Percentiles rank a stretch among this genome's conserved stretches.
These are phyloP conservation scores for Drosophila helvetica DNA, from an alignment of 2,888 invertebrate genomes.

Conservation along the genomic window DNA sequence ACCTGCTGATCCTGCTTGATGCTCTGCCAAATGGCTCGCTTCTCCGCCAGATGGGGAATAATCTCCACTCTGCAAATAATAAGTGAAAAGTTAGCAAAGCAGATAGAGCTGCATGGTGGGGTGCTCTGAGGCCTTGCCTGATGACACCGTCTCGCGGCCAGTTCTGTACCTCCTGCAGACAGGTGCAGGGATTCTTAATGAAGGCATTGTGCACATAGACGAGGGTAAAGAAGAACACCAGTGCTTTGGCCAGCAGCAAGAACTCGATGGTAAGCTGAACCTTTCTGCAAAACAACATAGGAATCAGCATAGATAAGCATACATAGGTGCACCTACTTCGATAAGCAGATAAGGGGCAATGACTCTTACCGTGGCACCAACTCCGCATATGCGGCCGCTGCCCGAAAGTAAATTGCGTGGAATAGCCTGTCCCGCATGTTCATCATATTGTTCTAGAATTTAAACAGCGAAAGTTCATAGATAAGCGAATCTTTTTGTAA, in stretches of 20 bases:
- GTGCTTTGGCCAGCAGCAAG: slow-evolving; percentile 86
- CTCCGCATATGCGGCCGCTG: slow-evolving; percentile 95
- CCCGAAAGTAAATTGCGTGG: slow-evolving; percentile 96
- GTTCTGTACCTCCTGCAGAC: slow-evolving; percentile 93
- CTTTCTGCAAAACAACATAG: slow-evolving; percentile 62
- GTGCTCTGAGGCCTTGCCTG: slow-evolving; percentile 59
- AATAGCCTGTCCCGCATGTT: slow-evolving; percentile 96
- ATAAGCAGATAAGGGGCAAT: not conserved
- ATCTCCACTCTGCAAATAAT: slow-evolving; percentile 79
- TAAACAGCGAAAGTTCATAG: slow-evolving; percentile 22
- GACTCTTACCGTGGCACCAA: slow-evolving; percentile 91
- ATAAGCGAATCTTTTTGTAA: slow-evolving; percentile 10
- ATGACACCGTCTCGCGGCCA: slow-evolving; percentile 99
- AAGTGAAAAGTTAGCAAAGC: not conserved
- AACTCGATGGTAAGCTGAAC: slow-evolving; percentile 80
- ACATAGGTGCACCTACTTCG: not conserved
- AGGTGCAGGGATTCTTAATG: slow-evolving; percentile 95
- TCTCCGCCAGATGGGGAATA: slow-evolving; percentile 79
- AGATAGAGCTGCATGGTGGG: not conserved
- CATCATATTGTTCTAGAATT: slow-evolving; percentile 89
- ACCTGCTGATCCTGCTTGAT: slow-evolving; percentile 71
- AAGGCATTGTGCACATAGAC: slow-evolving; percentile 98
- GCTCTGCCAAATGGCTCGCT: slow-evolving; percentile 70
- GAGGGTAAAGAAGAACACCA: slow-evolving; percentile 94
- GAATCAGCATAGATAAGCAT: not conserved